These are phyloP conservation scores for Erythrocercus mccallii DNA, from an alignment of 2,113 vertebrate species.

Conservation along the genomic window DNA sequence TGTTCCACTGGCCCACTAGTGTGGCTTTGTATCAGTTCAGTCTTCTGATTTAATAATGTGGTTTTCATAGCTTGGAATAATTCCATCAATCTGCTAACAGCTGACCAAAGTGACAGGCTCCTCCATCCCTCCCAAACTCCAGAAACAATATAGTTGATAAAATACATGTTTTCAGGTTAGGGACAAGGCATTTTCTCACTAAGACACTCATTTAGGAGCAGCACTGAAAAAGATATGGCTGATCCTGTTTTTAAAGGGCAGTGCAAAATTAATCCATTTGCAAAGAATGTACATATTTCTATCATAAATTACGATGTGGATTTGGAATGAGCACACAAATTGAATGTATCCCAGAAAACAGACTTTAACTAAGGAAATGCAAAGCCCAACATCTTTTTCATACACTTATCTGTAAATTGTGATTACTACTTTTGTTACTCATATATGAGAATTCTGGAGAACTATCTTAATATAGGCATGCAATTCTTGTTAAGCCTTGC, in stretches of 20 bases:
- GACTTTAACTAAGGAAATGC: background rate
- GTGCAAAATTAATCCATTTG: background rate
- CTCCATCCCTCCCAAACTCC: background rate
- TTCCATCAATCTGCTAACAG: rapidly evolving
- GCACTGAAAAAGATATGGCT: background rate
- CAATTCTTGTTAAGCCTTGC: background rate
- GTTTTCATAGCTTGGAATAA: background rate
- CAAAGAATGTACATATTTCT: background rate
- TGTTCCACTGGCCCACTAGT: background rate
- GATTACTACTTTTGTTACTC: background rate
- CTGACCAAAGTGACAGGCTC: background rate
- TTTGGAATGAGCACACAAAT: background rate
- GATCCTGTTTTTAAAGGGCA: background rate
- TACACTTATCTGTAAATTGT: background rate
- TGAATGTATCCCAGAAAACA: background rate
- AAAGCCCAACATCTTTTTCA: background rate
- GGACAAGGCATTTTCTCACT: background rate
- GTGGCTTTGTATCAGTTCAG: background rate
- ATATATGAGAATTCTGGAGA: background rate
- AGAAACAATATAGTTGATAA: background rate
- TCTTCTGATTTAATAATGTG: background rate
- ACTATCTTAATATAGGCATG: background rate
- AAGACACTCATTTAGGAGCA: background rate
- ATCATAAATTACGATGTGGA: background rate
- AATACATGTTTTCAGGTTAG: background rate